Percentiles rank a stretch among this genome's conserved stretches.
These are phyloP conservation scores for Megathymus violae DNA, from an alignment of 1,140 invertebrate genomes.

Conservation along the genomic window DNA sequence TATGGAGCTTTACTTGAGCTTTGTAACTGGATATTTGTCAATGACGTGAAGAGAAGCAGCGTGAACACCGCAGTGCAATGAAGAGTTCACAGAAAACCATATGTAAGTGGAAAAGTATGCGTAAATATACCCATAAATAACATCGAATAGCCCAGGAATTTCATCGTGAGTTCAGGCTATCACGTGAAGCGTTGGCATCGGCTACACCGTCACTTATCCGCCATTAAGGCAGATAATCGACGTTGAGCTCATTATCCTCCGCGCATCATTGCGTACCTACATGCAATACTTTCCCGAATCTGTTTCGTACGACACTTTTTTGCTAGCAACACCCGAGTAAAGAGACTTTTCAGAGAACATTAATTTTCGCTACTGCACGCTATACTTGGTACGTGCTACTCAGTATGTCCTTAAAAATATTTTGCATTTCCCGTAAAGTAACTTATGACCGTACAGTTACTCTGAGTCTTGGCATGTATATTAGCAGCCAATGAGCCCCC, in stretches of 20 bases:
- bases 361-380: no score
- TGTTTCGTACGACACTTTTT: conserved; percentile 22
- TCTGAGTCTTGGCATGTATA: no score
- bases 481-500: no score
- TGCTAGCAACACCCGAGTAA: conserved; percentile 7
- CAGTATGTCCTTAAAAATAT: no score
- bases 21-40: no score
- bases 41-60: neutral
- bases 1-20: no score
- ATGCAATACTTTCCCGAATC: conserved; percentile 31
- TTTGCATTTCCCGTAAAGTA: no score
- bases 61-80: no score
- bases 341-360: neutral
- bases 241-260: conserved; percentile 31
- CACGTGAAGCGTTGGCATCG: neutral
- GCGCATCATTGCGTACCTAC: conserved; percentile 24
- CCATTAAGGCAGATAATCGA: conserved; percentile 29
- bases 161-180: neutral
- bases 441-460: no score
- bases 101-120: no score
- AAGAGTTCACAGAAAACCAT: no score
- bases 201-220: conserved; percentile 14
- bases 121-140: neutral
- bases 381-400: no score
- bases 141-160: neutral